phyloP scores from a whole-genome alignment of 1,140 invertebrate species.

The Caenorhabditis inopinata region DNA sequence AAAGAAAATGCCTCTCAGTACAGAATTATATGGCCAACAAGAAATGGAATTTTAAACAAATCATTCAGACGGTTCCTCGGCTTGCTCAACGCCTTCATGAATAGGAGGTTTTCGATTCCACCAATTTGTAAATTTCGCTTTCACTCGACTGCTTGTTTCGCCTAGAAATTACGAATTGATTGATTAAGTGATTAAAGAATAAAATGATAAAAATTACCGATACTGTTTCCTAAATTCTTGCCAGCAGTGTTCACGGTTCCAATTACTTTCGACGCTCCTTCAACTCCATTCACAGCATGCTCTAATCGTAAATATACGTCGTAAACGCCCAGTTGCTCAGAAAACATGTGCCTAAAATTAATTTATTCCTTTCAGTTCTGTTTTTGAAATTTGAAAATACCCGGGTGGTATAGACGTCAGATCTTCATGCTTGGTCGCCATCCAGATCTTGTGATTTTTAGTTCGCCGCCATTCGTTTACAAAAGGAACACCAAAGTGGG shows the following conservation, averaged over 20 bases:
- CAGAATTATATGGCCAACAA: too few relatives aligned
- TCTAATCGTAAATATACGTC: constrained; percentile 89
- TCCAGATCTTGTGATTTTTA: constrained; percentile 70
- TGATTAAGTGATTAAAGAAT: neutral
- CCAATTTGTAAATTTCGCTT: constrained; percentile 39
- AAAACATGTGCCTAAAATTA: constrained; percentile 78
- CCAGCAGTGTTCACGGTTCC: constrained; percentile 84
- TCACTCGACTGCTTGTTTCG: constrained; percentile 36
- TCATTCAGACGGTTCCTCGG: neutral
- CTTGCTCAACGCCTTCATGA: neutral
- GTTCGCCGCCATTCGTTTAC: constrained; percentile 84
- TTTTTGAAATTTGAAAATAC: constrained; percentile 48
- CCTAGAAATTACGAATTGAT: neutral
- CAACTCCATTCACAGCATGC: constrained; percentile 89
- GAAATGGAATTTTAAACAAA: too few relatives aligned
- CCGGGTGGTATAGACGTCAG: constrained; percentile 61
- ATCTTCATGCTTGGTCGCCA: constrained; percentile 68
- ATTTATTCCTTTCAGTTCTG: too few relatives aligned
- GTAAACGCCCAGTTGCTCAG: constrained; percentile 84
- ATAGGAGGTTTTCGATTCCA: constrained; percentile 9
- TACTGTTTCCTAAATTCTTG: constrained; percentile 39
- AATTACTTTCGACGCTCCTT: constrained; percentile 86
- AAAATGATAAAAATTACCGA: neutral
- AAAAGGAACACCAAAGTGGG: constrained; percentile 85
- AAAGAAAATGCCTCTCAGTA: too few relatives aligned